phyloP scores from a whole-genome alignment of 2,888 invertebrate species.

The Diplazon laetatorius region DNA sequence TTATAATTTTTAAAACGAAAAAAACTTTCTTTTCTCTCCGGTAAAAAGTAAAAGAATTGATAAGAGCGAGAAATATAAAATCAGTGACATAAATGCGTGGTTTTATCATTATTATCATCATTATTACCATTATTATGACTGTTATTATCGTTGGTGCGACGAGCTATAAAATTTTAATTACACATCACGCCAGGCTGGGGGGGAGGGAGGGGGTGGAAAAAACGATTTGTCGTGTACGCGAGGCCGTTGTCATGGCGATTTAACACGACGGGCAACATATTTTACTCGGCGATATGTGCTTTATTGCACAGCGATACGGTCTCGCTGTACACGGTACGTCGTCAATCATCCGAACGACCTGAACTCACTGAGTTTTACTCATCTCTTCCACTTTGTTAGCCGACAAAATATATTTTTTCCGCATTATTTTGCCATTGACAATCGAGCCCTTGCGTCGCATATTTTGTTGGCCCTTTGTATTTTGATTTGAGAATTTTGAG shows the following conservation, averaged over 20 bases:
- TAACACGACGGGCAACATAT: constrained; percentile 29
- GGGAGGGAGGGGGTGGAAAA: too few species aligned
- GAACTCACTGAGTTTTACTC: constrained; percentile 12
- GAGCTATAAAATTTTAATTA: constrained; percentile 52
- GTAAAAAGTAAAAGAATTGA: constrained; percentile 21
- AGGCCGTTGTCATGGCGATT: constrained; percentile 53
- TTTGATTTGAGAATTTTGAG: too few species aligned
- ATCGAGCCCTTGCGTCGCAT: neutral
- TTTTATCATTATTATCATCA: constrained; percentile 18
- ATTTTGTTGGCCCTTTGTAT: neutral
- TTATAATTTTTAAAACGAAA: too few species aligned
- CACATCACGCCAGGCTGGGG: constrained; percentile 44
- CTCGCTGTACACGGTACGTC: neutral
- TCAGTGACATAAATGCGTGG: constrained; percentile 30
- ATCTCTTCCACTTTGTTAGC: constrained; percentile 14
- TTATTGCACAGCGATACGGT: constrained; percentile 1
- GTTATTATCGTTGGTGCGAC: constrained; percentile 9
- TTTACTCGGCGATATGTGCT: constrained; percentile 27
- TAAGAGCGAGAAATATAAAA: constrained; percentile 16
- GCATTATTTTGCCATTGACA: neutral
- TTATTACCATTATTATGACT: constrained; percentile 6
- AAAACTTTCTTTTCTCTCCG: too few species aligned
- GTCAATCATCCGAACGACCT: constrained; percentile 42
- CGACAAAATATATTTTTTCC: neutral
- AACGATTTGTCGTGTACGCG: constrained; percentile 59